Evolutionary conservation across 2,797 vertebrate species (phyloP), one percentile per base, ranked within the genome.

Genomic region (Gastrophryne carolinensis): DNA sequence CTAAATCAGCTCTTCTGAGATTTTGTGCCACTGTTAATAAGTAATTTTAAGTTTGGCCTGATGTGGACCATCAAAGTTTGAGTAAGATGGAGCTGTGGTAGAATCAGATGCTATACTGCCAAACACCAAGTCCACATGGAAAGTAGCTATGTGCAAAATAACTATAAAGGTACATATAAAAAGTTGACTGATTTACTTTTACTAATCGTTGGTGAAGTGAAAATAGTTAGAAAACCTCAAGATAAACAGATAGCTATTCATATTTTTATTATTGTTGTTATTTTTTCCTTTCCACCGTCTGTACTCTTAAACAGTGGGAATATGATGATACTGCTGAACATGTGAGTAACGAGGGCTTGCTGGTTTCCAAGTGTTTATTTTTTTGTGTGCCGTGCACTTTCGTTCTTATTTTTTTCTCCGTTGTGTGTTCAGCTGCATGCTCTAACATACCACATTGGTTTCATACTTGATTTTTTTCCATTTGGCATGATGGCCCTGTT

Each of bases 321-420:
- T 96, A 94, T 92, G 96, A 98, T 93, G 98, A 99, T 93, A 91
- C 96, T 89, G 89, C 95, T 85, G 97, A 98, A 93, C 96, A 98
- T 93, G 98, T 99, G 89, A 99, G 98, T 99, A 95, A 80, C 80
- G 82, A 52, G 80, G 50, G 73, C 21, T 82, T 81, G 24, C 66
- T 71, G 79, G 60, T 74, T 67, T 27, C 81, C 83, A 83, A 79
- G 52, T 81, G 63, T 75, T 81, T 7, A 8, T 29, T 60, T 64
- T 80, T 75, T 10, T 54, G 57, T 49, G 60, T 76, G 67, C 44
- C 19, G 61, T 65, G 37, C 66, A 32, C 64, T 34, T 63, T n/a
- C n/a, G n/a, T 62, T 50, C 62, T 60, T 77, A 12, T 83, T 44
- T 19, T 47, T 17, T 17, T 2, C 17, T 47, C 7, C 21, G 3